Percentiles rank a stretch among this genome's conserved stretches.
Evolutionary conservation across 2,797 vertebrate genomes (phyloP).

Genomic region (Petrocephalus sullivani): DNA sequence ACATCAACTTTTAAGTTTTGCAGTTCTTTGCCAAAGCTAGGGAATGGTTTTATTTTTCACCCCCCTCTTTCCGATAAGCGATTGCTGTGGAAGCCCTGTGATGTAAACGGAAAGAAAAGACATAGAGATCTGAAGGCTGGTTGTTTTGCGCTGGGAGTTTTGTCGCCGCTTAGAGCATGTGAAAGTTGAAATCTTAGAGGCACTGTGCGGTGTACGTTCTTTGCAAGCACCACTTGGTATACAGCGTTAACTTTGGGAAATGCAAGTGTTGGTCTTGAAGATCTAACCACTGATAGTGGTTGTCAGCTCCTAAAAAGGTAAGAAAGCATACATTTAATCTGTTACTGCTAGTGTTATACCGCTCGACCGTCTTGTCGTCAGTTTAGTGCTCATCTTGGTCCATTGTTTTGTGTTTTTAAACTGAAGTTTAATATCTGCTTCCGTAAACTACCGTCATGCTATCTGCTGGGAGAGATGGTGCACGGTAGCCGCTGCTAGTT

Average conservation of each 20-base stretch:
- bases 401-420: slow-evolving; percentile 18
- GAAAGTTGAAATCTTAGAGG: slow-evolving; percentile 79
- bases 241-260: slow-evolving; percentile 93
- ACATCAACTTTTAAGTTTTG: slow-evolving; percentile 63
- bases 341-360: slow-evolving; percentile 43
- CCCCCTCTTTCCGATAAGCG: slow-evolving; percentile 67
- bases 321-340: slow-evolving; percentile 64
- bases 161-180: slow-evolving; percentile 68
- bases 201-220: slow-evolving; percentile 71
- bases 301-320: slow-evolving; percentile 89
- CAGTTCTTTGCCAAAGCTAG: slow-evolving; percentile 61
- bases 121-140: slow-evolving; percentile 47
- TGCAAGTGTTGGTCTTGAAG: slow-evolving; percentile 86
- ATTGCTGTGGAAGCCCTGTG: slow-evolving; percentile 54
- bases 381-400: slow-evolving; percentile 33
- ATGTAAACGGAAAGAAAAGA: slow-evolving; percentile 46
- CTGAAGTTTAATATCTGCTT: slow-evolving; percentile 50
- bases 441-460: slow-evolving; percentile 34
- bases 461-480: neutral
- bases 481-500: neutral
- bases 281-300: slow-evolving; percentile 88
- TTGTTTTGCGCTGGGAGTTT: slow-evolving; percentile 63
- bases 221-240: slow-evolving; percentile 66
- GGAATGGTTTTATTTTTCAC: slow-evolving; percentile 54
- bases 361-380: slow-evolving; percentile 40